Evolutionary conservation across 1,140 invertebrate genomes (phyloP), one percentile per base, ranked within the genome.

Genomic region (Leptestheria dahalacensis): DNA sequence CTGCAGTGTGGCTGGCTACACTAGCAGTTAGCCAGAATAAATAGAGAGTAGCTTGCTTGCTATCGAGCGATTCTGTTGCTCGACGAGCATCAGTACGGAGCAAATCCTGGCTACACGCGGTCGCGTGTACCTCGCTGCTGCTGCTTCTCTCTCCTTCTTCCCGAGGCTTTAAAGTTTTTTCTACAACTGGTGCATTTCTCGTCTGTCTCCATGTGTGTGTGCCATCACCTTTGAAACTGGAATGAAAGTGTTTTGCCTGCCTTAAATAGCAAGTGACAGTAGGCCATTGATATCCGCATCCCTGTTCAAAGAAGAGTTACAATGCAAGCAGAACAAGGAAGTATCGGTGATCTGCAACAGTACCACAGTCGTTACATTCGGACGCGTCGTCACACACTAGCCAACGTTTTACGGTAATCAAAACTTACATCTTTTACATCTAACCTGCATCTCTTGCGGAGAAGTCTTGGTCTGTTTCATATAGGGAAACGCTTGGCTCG

Each of bases 251-350:
- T n/a, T n/a, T n/a, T n/a, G n/a, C n/a, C n/a, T n/a, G n/a, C n/a
- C n/a, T n/a, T n/a, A n/a, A n/a, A n/a, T n/a, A n/a, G n/a, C n/a
- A n/a, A n/a, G n/a, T n/a, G n/a, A n/a, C 33, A 41, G 33, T 41
- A 41, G 15, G 33, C 33, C 33, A 41, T 41, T 41, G 33, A 41
- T 9, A 15, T 41, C 15, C 15, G 6, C 15, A 6, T 41, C 33
- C 15, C 6, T 6, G 33, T 6, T 41, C 6, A 41, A 41, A 41
- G 33, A 41, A 41, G 15, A 15, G 6, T 9, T 41, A 41, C 33
- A 41, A 56, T 56, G 53, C 53, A 56, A 56, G 53, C 41, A 9
- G 53, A 56, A n/a, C 53, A 56, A 56, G 28, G 53, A 20, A 56
- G 53, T 25, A 33, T 56, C 41, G 53, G 28, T 9, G 26, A 56